These are phyloP conservation scores for Cichladusa arquata DNA, from an alignment of 2,113 vertebrate species.

Conservation along the genomic window DNA sequence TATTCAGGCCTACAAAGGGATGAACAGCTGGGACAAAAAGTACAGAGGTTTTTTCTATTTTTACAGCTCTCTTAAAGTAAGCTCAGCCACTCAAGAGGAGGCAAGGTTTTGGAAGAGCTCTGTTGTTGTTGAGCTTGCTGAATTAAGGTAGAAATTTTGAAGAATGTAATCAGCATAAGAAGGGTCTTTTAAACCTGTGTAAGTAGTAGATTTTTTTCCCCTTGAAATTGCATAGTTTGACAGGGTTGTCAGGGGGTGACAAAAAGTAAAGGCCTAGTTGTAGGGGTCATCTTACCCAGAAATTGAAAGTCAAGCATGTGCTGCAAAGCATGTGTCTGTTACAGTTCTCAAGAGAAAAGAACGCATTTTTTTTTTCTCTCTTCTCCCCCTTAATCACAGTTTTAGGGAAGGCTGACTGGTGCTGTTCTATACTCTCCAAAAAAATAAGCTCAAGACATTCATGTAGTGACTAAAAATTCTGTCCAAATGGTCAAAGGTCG, in stretches of 20 bases:
- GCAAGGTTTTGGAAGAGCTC: background rate
- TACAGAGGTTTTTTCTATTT: background rate
- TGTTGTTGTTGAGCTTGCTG: background rate
- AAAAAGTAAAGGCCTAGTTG: background rate
- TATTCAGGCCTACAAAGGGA: background rate
- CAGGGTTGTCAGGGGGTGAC: background rate
- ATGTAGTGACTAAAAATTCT: background rate
- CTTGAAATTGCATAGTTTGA: background rate
- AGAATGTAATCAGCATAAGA: background rate
- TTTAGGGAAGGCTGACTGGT: background rate
- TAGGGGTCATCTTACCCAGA: background rate
- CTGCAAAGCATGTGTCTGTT: background rate
- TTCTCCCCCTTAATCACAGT: background rate
- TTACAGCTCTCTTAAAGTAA: background rate
- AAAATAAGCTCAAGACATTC: background rate
- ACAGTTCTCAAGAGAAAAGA: background rate
- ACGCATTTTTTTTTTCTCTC: background rate
- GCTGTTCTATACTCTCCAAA: background rate
- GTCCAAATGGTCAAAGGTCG: background rate
- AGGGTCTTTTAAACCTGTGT: background rate
- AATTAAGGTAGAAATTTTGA: background rate
- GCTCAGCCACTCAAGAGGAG: background rate
- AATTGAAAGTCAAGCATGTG: background rate
- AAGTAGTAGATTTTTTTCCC: rapidly evolving
- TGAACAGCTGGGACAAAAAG: background rate